phyloP scores from a whole-genome alignment of 2,113 vertebrate species.

The Clarias batrachus region DNA sequence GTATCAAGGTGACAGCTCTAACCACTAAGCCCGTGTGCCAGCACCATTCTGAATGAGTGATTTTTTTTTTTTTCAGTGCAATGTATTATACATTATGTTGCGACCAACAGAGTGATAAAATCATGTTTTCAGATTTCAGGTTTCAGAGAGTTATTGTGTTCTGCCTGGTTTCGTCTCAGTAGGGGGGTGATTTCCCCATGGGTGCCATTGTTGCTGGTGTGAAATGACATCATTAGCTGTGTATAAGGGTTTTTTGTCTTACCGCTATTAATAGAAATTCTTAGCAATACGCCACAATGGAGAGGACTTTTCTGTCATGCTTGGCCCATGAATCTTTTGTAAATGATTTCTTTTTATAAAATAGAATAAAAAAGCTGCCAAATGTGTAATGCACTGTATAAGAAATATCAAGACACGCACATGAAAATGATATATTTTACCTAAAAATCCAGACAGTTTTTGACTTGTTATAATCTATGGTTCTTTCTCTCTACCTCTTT shows the following conservation, averaged over 20 bases:
- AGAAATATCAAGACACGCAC: not conserved
- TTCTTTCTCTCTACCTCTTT: not conserved
- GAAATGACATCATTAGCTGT: slow-evolving; percentile 37
- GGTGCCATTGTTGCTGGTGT: slow-evolving; percentile 4
- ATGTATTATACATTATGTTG: not conserved
- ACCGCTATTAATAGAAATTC: not conserved
- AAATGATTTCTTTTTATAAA: not conserved
- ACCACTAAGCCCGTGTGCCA: no score
- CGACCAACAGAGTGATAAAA: not conserved
- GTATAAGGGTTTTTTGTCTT: slow-evolving; percentile 19
- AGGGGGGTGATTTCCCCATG: not conserved
- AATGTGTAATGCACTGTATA: not conserved
- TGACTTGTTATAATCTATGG: not conserved
- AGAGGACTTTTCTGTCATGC: not conserved
- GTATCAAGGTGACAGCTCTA: no score
- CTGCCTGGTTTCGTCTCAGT: not conserved
- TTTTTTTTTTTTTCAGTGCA: no score
- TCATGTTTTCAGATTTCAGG: not conserved
- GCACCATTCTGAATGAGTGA: no score
- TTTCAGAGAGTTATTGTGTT: slow-evolving; percentile 1
- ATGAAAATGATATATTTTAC: not conserved
- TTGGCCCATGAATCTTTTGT: not conserved
- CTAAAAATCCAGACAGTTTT: not conserved
- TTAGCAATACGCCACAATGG: not conserved
- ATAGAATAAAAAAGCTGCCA: not conserved